Evolutionary conservation across 2,797 vertebrate genomes (phyloP).

Genomic region (Harpagifer antarcticus): DNA sequence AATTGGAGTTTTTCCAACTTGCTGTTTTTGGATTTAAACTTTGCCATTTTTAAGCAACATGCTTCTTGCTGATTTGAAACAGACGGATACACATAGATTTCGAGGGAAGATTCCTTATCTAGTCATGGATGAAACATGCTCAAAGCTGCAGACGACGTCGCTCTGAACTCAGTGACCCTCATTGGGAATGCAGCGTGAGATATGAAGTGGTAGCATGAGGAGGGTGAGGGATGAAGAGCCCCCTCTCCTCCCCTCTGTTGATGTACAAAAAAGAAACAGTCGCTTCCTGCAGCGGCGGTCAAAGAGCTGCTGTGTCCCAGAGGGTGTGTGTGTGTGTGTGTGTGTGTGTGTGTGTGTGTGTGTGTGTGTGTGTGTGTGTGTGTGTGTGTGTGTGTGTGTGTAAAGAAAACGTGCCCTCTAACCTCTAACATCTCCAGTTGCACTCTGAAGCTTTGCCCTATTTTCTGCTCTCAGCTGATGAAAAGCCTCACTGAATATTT

Average conservation of each 20-base stretch:
- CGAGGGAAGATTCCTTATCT: constrained; percentile 5
- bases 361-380: too few species aligned
- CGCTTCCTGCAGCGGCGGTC: constrained; percentile 58
- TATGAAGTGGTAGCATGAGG: constrained; percentile 16
- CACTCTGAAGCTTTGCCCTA: constrained; percentile 16
- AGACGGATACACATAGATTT: background rate
- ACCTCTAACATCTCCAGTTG: constrained; percentile 45
- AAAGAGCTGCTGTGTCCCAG: constrained; percentile 47
- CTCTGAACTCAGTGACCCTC: constrained; percentile 40
- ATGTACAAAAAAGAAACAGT: constrained; percentile 21
- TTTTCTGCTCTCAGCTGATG: constrained; percentile 48
- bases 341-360: too few species aligned
- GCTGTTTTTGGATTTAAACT: background rate
- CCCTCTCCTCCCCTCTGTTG: constrained; percentile 25
- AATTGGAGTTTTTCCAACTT: background rate
- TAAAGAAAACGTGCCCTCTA: constrained; percentile 49
- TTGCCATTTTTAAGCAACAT: background rate
- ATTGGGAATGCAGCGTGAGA: constrained; percentile 25
- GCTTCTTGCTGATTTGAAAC: background rate
- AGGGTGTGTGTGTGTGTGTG: constrained; percentile 6
- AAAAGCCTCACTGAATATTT: constrained; percentile 40
- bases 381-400: constrained; percentile 15
- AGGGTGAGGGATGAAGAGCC: background rate
- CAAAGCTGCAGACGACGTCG: background rate
- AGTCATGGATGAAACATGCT: background rate